These are phyloP conservation scores for Hydrozoanthus gracilis DNA, from an alignment of 92 coral and sea anemone genomes.

Conservation along the genomic window DNA sequence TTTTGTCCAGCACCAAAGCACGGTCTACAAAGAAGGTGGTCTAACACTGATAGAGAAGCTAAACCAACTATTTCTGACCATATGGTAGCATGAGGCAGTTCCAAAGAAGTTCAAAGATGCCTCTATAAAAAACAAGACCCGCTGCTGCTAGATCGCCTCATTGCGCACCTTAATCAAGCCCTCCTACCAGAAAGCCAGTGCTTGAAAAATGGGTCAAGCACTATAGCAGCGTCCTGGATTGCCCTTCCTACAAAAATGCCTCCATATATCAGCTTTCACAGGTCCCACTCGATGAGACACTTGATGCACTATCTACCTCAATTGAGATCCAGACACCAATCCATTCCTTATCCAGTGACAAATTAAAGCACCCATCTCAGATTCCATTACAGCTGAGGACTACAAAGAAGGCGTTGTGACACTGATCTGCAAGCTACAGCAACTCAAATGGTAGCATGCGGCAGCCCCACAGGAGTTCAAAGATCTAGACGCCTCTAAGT, in stretches of 20 bases:
- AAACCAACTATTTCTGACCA: no score
- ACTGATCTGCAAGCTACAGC: no score
- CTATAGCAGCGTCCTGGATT: slow-evolving; percentile 4
- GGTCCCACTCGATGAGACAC: slow-evolving; percentile 30
- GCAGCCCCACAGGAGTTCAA: neutral
- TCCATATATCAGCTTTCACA: slow-evolving; percentile 52
- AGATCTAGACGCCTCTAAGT: neutral
- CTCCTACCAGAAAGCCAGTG: neutral
- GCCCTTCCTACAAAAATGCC: slow-evolving; percentile 36
- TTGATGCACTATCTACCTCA: slow-evolving; percentile 10
- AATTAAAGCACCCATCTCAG: slow-evolving; percentile 13
- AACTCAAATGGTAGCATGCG: no score
- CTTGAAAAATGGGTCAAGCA: neutral
- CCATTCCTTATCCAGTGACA: slow-evolving; percentile 20
- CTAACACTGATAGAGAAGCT: no score
- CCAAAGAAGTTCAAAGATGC: neutral
- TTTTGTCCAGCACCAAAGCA: slow-evolving; percentile 46
- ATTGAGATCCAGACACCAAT: slow-evolving; percentile 45
- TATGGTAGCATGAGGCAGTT: no score
- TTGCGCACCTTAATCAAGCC: slow-evolving; percentile 24
- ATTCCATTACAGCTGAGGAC: no score
- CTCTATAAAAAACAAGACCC: neutral
- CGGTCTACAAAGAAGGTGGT: no score
- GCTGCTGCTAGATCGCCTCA: slow-evolving; percentile 49
- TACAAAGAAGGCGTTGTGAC: no score